A percentile compares a stretch with the other conserved stretches of the same genome.
These are phyloP conservation scores for Lasioglossum malachurum DNA, from an alignment of 2,888 invertebrate genomes.

Conservation along the genomic window DNA sequence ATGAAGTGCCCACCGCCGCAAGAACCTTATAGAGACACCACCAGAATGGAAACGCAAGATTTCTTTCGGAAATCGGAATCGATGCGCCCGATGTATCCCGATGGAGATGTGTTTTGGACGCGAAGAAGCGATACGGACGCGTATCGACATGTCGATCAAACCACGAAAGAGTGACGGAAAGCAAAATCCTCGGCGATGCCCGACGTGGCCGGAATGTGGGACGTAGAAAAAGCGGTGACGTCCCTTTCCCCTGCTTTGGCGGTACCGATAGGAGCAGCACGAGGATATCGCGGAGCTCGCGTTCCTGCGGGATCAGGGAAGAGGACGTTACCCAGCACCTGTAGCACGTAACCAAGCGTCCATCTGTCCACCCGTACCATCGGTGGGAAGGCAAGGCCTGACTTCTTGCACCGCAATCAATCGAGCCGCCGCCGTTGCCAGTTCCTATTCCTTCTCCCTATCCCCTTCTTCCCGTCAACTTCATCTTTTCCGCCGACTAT, in stretches of 20 bases:
- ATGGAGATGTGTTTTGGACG: constrained; percentile 51
- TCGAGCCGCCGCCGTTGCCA: constrained; percentile 76
- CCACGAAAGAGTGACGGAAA: constrained; percentile 72
- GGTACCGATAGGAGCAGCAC: constrained; percentile 56
- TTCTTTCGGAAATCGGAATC: constrained; percentile 3
- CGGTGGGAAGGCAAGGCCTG: constrained; percentile 75
- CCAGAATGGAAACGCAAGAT: not conserved
- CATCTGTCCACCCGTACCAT: constrained; percentile 76
- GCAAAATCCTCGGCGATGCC: constrained; percentile 77
- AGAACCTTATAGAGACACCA: not conserved
- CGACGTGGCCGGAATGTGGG: constrained; percentile 80
- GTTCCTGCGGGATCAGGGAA: constrained; percentile 75
- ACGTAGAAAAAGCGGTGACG: constrained; percentile 75
- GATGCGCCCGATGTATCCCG: constrained; percentile 7
- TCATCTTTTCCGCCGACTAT: constrained; percentile 42
- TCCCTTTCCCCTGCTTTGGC: constrained; percentile 61
- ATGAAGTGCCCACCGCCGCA: not conserved
- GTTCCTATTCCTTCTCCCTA: constrained; percentile 56
- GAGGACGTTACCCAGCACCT: constrained; percentile 75
- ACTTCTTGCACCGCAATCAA: constrained; percentile 82
- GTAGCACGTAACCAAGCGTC: constrained; percentile 80
- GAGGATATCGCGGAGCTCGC: constrained; percentile 64
- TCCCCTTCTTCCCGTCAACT: constrained; percentile 41
- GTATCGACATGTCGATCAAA: constrained; percentile 73
- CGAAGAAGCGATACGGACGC: constrained; percentile 33